Conservation (phyloP, 2,113 vertebrate species). For the Amazona vittata region DNA sequence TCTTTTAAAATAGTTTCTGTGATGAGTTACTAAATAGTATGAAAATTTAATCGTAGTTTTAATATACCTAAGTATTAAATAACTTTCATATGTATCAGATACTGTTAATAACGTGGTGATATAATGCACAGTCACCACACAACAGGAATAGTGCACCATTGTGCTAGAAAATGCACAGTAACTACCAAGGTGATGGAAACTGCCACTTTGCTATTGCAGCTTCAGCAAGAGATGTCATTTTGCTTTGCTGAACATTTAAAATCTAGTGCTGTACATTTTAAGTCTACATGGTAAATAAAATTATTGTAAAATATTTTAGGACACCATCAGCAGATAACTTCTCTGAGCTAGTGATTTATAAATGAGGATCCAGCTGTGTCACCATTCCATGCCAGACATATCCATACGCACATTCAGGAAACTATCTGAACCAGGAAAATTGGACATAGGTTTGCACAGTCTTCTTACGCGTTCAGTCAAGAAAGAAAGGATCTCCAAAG, state of each 20-base stretch:
- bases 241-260: not conserved
- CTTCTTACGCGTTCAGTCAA: not conserved
- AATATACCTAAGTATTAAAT: not conserved
- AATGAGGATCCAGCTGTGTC: not conserved
- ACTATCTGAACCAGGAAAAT: not conserved
- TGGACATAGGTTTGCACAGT: not conserved
- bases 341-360: not conserved
- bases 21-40: not conserved
- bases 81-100: not conserved
- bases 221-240: not conserved
- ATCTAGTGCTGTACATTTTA: not conserved
- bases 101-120: not conserved
- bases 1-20: not conserved
- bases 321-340: not conserved
- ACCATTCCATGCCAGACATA: not conserved
- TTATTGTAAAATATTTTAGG: not conserved
- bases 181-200: not conserved
- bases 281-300: not conserved
- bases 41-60: not conserved
- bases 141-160: not conserved
- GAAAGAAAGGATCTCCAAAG: not conserved
- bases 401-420: not conserved
- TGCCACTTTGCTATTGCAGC: not conserved
- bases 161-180: not conserved
- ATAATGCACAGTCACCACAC: not conserved